Conservation (phyloP, 2,113 vertebrate genomes). For the Tyrannus savana region DNA sequence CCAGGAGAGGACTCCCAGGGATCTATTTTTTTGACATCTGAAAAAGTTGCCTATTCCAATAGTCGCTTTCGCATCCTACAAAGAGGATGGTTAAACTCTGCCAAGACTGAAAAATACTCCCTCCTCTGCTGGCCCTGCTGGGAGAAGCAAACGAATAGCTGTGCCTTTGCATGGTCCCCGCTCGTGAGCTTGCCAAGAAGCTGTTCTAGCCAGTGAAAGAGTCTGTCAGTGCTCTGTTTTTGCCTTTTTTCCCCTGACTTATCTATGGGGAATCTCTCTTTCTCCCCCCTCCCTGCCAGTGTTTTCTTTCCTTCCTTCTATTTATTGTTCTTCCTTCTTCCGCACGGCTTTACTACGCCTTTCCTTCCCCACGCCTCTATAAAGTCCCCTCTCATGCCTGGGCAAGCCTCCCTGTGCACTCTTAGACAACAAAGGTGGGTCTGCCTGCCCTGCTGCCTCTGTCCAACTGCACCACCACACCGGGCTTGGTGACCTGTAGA, state of each 20-base stretch:
- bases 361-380: neutral
- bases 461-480: neutral
- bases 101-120: conserved; percentile 10
- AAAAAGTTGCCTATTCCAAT: conserved; percentile 7
- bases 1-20: neutral
- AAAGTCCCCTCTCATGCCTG: neutral
- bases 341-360: rapidly evolving
- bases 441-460: neutral
- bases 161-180: neutral
- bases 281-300: rapidly evolving
- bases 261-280: neutral
- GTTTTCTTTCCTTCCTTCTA: conserved; percentile 16
- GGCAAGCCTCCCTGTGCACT: neutral
- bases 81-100: conserved; percentile 1
- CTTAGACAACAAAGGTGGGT: neutral
- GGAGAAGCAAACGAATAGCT: conserved; percentile 5
- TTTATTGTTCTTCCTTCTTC: conserved; percentile 22
- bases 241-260: neutral
- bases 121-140: neutral
- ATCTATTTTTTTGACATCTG: conserved; percentile 3
- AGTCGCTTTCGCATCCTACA: neutral
- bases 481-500: neutral
- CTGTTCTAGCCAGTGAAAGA: neutral
- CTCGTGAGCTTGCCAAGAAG: neutral
- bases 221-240: neutral